Percentiles rank a stretch among this genome's conserved stretches.
phyloP scores from a whole-genome alignment of 2,888 invertebrate genomes.

The Volucella inanis region DNA sequence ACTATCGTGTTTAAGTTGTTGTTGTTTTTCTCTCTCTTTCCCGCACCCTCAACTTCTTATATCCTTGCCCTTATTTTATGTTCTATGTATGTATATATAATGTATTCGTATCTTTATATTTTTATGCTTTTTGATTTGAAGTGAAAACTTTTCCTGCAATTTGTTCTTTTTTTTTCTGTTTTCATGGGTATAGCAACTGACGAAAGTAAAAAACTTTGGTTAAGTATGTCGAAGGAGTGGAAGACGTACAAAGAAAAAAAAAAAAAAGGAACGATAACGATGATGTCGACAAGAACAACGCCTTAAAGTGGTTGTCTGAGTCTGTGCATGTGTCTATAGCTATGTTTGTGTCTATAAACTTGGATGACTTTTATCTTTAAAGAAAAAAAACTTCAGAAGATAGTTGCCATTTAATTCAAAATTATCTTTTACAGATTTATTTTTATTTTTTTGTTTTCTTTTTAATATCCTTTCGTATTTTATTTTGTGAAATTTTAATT shows the following conservation, averaged over 20 bases:
- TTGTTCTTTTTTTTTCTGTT: not conserved
- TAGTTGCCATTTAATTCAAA: constrained; percentile 69
- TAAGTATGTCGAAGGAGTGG: constrained; percentile 44
- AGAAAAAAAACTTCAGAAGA: constrained; percentile 33
- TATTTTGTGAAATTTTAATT: not conserved
- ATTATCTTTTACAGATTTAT: constrained; percentile 30
- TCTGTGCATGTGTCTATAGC: constrained; percentile 3
- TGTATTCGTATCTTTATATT: constrained; percentile 41
- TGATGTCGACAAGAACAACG: constrained; percentile 29
- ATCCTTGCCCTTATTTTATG: constrained; percentile 51
- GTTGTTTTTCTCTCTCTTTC: constrained; percentile 19
- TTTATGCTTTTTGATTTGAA: constrained; percentile 62
- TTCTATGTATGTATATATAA: constrained; percentile 25
- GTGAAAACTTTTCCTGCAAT: constrained; percentile 54
- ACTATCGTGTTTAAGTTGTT: constrained; percentile 62
- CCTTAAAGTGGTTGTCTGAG: constrained; percentile 59
- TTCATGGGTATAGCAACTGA: not conserved
- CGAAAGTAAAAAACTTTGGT: constrained; percentile 58
- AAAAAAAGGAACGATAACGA: constrained; percentile 12
- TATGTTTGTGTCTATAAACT: not conserved
- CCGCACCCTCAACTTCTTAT: constrained; percentile 36
- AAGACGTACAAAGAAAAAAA: too few relatives aligned
- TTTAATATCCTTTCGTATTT: constrained; percentile 7
- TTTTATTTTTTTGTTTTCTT: not conserved
- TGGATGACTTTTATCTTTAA: constrained; percentile 62